Conservation (phyloP, 2,888 invertebrate genomes). For the Cosmia trapezina region DNA sequence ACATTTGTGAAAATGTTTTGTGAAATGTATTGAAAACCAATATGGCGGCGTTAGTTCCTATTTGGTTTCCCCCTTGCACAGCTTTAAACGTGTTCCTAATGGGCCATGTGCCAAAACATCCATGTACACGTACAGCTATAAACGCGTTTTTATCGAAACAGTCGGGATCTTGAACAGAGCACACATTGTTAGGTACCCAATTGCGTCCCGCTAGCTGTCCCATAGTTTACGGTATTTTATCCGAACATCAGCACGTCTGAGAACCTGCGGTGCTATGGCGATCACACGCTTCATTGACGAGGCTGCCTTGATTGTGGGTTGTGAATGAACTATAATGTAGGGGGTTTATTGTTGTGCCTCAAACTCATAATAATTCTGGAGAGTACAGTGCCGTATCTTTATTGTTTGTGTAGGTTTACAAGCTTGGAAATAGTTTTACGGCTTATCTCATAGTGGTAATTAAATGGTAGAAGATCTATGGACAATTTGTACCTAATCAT, state of each 20-base stretch:
- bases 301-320: constrained; percentile 19
- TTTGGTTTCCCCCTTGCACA: too few species aligned
- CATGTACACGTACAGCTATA: background rate
- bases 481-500: background rate
- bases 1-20: background rate
- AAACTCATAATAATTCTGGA: background rate
- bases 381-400: background rate
- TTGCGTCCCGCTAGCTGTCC: constrained; percentile 59
- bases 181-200: constrained; percentile 50
- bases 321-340: constrained; percentile 32
- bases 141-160: background rate
- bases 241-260: constrained; percentile 61
- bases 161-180: constrained; percentile 4
- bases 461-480: background rate
- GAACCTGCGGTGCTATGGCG: constrained; percentile 51
- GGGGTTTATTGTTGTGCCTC: constrained; percentile 4
- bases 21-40: background rate
- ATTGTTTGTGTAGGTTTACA: background rate
- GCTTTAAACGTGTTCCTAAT: too few species aligned
- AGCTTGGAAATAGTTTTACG: background rate
- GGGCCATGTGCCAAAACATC: background rate
- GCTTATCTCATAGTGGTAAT: background rate
- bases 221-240: constrained; percentile 71
- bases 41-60: background rate
- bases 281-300: constrained; percentile 64